phyloP scores from a whole-genome alignment of 2,113 vertebrate species.

The Grallaria varia region DNA sequence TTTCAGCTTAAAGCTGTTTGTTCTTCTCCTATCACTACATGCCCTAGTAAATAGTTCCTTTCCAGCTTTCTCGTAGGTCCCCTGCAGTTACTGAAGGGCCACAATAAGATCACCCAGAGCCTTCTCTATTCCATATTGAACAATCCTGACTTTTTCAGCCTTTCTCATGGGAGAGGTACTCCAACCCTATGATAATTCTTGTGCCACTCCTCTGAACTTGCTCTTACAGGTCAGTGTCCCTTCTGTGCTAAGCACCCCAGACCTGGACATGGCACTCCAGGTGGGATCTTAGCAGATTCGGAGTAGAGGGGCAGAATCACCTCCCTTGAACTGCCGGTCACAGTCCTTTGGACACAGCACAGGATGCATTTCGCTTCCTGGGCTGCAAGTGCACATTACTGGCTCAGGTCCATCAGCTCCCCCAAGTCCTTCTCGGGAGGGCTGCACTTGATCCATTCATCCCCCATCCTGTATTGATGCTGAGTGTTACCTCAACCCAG shows the following conservation, averaged over 20 bases:
- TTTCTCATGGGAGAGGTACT: neutral
- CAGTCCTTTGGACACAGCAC: neutral
- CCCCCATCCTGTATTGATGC: neutral
- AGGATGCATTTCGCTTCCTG: neutral
- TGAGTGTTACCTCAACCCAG: neutral
- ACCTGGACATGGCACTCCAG: neutral
- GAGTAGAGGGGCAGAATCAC: neutral
- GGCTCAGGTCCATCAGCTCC: neutral
- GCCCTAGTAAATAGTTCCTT: neutral
- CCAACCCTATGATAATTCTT: neutral
- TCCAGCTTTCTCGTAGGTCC: neutral
- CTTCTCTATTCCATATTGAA: neutral
- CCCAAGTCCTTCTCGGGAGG: neutral
- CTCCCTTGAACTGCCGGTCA: neutral
- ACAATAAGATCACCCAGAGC: neutral
- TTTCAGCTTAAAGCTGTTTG: neutral
- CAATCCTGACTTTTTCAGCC: neutral
- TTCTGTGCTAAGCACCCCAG: neutral
- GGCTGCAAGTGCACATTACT: accelerated
- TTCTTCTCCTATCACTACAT: neutral
- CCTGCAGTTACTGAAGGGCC: neutral
- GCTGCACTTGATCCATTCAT: neutral
- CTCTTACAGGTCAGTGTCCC: neutral
- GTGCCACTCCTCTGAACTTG: neutral
- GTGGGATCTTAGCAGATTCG: neutral